These are phyloP conservation scores for Octonoba sinensis DNA, from an alignment of 2,888 invertebrate species.

Conservation along the genomic window DNA sequence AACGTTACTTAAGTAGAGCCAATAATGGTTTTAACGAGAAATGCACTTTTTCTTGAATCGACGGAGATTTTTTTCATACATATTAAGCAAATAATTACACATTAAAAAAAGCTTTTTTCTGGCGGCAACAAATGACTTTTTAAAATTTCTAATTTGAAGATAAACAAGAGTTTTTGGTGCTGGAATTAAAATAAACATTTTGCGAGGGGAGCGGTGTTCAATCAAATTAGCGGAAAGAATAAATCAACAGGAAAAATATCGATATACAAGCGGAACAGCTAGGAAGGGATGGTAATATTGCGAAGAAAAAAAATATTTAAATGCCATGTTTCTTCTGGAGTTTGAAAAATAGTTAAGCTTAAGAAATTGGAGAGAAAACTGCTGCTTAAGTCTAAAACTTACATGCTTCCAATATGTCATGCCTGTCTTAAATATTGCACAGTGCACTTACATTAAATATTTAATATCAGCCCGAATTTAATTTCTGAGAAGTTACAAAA, in stretches of 20 bases:
- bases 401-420: too few relatives aligned
- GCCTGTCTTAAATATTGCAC: too few relatives aligned
- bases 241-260: constrained; percentile 6
- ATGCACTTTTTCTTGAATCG: constrained; percentile 36
- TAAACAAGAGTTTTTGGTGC: constrained; percentile 46
- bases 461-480: too few relatives aligned
- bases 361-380: too few relatives aligned
- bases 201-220: constrained; percentile 23
- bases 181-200: constrained; percentile 57
- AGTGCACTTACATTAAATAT: too few relatives aligned
- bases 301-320: too few relatives aligned
- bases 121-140: constrained; percentile 30
- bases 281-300: too few relatives aligned
- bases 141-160: constrained; percentile 43
- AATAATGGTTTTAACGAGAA: constrained; percentile 61
- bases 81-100: constrained; percentile 46
- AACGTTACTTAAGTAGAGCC: constrained; percentile 47
- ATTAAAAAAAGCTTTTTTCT: constrained; percentile 28
- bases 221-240: constrained; percentile 51
- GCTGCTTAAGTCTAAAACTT: too few relatives aligned
- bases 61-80: constrained; percentile 41
- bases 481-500: too few relatives aligned
- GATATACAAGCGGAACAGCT: too few relatives aligned
- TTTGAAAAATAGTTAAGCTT: too few relatives aligned
- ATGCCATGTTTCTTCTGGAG: too few relatives aligned